phyloP scores from a whole-genome alignment of 2,797 vertebrate genomes.

The Melopsittacus undulatus region DNA sequence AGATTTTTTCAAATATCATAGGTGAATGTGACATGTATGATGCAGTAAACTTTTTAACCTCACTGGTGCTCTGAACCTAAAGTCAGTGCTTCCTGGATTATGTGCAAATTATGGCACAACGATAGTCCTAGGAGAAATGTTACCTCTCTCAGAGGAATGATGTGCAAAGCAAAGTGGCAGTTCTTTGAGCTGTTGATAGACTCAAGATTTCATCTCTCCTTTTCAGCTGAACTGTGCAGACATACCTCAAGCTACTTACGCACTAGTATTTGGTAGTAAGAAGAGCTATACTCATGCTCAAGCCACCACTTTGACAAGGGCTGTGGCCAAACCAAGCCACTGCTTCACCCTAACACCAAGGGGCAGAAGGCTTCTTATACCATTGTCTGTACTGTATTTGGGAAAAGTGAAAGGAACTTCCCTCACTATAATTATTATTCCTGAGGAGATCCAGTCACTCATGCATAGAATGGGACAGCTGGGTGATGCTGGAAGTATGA shows the following conservation, averaged over 20 bases:
- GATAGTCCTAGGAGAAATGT: not conserved
- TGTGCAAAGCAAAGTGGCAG: not conserved
- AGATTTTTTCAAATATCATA: not conserved
- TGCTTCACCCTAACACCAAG: not conserved
- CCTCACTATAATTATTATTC: not conserved
- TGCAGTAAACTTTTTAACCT: not conserved
- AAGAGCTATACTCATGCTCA: accelerated
- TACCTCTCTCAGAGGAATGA: not conserved
- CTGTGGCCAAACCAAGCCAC: not conserved
- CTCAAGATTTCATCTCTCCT: not conserved
- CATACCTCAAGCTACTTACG: not conserved
- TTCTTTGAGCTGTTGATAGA: not conserved
- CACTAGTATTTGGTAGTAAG: not conserved
- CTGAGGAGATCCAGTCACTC: not conserved
- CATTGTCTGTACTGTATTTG: not conserved
- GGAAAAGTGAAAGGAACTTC: not conserved
- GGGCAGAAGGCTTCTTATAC: not conserved
- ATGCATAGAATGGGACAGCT: not conserved
- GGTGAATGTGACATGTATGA: not conserved
- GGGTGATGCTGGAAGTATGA: not conserved
- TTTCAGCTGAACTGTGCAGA: not conserved
- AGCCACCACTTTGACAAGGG: not conserved
- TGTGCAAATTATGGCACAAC: not conserved
- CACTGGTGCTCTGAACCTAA: not conserved
- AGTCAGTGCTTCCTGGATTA: not conserved